These are phyloP conservation scores for Xanthorhoe designata DNA, from an alignment of 2,888 invertebrate species.

Conservation along the genomic window DNA sequence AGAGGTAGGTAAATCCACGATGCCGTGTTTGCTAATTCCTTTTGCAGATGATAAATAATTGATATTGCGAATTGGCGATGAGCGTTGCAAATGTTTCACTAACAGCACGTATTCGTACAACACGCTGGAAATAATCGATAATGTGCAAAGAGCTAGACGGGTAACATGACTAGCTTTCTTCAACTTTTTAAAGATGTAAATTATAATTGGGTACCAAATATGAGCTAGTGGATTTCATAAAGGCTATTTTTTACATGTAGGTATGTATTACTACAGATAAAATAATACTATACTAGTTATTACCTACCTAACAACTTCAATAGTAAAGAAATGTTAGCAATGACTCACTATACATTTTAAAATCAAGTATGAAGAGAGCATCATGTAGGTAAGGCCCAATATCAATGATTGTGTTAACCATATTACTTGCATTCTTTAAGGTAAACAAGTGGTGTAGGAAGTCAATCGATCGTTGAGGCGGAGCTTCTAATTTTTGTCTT, in stretches of 20 bases:
- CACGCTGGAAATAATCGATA: constrained; percentile 66
- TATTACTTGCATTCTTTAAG: constrained; percentile 39
- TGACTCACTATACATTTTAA: not conserved
- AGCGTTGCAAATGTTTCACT: constrained; percentile 57
- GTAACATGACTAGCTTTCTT: constrained; percentile 58
- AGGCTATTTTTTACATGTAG: no score
- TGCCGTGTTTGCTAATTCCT: constrained; percentile 39
- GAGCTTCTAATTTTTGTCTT: constrained; percentile 70
- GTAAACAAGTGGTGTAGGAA: constrained; percentile 51
- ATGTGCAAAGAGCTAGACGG: constrained; percentile 53
- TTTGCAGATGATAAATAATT: constrained; percentile 50
- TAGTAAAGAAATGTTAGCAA: no score
- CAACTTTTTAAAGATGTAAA: constrained; percentile 5
- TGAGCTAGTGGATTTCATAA: no score
- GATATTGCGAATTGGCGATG: constrained; percentile 59
- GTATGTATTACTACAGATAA: no score
- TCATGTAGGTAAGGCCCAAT: not conserved
- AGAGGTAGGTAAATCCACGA: constrained; percentile 8
- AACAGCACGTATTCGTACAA: constrained; percentile 56
- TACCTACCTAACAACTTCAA: no score
- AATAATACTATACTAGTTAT: no score
- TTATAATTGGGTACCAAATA: not conserved
- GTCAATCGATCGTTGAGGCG: constrained; percentile 56
- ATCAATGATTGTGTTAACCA: constrained; percentile 28
- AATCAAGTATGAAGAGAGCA: not conserved